Evolutionary conservation across 1,140 invertebrate species (phyloP).

Genomic region (Platorchestia sp.): DNA sequence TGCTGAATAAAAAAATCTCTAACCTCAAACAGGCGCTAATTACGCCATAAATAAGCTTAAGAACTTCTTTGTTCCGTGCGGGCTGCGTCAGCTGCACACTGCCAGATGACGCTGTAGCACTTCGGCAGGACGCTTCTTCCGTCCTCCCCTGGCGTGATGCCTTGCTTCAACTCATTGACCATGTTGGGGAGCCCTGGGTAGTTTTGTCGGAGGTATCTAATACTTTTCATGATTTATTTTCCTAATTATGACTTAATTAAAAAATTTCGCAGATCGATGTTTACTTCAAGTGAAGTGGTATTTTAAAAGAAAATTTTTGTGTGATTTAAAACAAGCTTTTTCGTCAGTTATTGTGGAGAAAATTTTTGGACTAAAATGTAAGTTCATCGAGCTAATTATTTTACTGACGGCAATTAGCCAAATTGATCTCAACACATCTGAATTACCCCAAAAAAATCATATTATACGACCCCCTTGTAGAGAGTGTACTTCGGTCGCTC

Average conservation of each 20-base stretch:
- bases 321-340: too few species aligned
- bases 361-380: too few species aligned
- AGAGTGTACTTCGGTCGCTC: too few species aligned
- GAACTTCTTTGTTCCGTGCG: conserved; percentile 6
- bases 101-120: not conserved
- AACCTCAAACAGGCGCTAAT: conserved; percentile 2
- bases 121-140: not conserved
- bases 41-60: not conserved
- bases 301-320: not conserved
- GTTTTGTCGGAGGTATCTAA: not conserved
- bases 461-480: too few species aligned
- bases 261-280: not conserved
- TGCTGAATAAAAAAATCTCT: conserved; percentile 7
- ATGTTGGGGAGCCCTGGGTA: not conserved
- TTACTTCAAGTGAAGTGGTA: not conserved
- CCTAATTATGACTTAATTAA: not conserved
- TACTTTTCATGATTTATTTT: not conserved
- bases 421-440: too few species aligned
- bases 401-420: too few species aligned
- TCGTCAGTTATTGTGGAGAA: too few species aligned
- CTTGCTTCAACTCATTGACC: not conserved
- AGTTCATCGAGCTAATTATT: too few species aligned
- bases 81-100: not conserved
- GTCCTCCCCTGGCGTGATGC: not conserved
- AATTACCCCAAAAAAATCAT: too few species aligned